Evolutionary conservation across 2,113 vertebrate species (phyloP).

Genomic region (Parus major): DNA sequence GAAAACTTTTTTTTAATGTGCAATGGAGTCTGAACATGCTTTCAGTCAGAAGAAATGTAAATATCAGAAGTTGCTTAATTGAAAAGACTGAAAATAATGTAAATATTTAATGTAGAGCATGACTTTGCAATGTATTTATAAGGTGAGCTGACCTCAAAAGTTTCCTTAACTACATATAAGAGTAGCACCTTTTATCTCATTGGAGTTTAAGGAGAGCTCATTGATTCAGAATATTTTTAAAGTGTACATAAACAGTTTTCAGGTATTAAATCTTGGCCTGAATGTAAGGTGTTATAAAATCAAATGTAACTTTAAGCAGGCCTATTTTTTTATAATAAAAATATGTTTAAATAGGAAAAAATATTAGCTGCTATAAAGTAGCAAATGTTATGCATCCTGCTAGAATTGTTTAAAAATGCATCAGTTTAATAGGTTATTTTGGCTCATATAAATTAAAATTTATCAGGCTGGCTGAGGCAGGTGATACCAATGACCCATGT

Average conservation of each 20-base stretch:
- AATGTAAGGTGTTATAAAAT: conserved; percentile 50
- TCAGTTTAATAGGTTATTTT: conserved; percentile 24
- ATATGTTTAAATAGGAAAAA: conserved; percentile 46
- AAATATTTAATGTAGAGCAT: conserved; percentile 56
- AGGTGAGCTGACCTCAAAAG: conserved; percentile 57
- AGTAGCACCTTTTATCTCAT: conserved; percentile 61
- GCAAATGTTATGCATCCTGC: conserved; percentile 3
- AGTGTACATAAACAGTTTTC: conserved; percentile 49
- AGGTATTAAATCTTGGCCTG: conserved; percentile 56
- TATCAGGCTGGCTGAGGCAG: neutral
- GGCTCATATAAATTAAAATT: neutral
- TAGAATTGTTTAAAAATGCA: conserved; percentile 53
- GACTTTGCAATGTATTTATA: conserved; percentile 63
- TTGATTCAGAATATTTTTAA: conserved; percentile 57
- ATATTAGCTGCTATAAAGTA: conserved; percentile 32
- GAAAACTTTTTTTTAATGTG: neutral
- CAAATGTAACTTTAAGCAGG: conserved; percentile 53
- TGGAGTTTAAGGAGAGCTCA: conserved; percentile 37
- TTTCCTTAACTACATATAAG: conserved; percentile 37
- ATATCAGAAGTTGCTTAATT: conserved; percentile 46
- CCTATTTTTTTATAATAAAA: conserved; percentile 43
- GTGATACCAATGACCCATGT: neutral
- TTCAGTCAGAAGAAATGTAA: conserved; percentile 48
- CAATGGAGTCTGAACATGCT: neutral
- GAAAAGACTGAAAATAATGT: conserved; percentile 54